Conservation (phyloP, 1,140 invertebrate species). For the Batillaria attramentaria region DNA sequence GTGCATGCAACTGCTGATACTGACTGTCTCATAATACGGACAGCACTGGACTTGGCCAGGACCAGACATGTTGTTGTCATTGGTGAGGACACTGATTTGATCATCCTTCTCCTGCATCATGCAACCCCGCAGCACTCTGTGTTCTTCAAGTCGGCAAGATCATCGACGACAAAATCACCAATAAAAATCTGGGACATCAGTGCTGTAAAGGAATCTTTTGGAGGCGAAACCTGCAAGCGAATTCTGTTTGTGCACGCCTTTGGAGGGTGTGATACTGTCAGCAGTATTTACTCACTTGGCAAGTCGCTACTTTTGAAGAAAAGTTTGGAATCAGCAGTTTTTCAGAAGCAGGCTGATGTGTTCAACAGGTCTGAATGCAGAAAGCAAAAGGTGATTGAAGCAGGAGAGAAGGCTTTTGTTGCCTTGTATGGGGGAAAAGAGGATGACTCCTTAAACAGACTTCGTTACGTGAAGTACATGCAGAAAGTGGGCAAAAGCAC, state of each 20-base stretch:
- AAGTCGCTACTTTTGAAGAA: neutral
- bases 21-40: neutral
- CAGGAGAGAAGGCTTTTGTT: conserved; percentile 10
- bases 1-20: neutral
- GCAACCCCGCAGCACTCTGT: neutral
- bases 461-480: neutral
- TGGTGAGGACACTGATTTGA: conserved; percentile 1
- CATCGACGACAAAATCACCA: neutral
- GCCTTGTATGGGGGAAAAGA: neutral
- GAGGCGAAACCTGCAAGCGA: neutral
- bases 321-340: neutral
- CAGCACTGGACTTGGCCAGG: neutral
- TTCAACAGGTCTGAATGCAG: neutral
- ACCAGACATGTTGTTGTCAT: neutral
- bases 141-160: conserved; percentile 7
- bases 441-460: conserved; percentile 1
- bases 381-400: neutral
- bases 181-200: conserved; percentile 10
- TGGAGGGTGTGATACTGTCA: neutral
- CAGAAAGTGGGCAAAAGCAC: conserved; percentile 8
- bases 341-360: neutral
- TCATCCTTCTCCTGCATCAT: neutral
- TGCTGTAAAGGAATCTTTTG: neutral
- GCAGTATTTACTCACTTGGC: neutral
- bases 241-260: neutral